A percentile compares a stretch with the other conserved stretches of the same genome.
phyloP scores from a whole-genome alignment of 2,113 vertebrate species.

The Tyrannus savana region DNA sequence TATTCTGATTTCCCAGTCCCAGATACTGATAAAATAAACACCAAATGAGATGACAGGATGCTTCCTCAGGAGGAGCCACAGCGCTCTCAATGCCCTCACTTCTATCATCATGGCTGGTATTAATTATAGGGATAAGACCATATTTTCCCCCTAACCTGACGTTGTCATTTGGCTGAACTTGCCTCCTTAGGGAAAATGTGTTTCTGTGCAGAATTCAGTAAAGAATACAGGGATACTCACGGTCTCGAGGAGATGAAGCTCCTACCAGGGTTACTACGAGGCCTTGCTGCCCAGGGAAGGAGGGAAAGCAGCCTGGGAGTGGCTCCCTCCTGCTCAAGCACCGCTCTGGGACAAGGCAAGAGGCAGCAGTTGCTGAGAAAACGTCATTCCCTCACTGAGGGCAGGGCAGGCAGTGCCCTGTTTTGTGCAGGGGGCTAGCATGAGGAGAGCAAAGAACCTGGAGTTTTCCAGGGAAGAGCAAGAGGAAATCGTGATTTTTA shows the following conservation, averaged over 20 bases:
- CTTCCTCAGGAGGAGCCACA: background rate
- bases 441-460: background rate
- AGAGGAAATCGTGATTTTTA: background rate
- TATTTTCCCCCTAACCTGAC: background rate
- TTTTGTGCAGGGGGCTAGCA: accelerated
- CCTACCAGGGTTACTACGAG: background rate
- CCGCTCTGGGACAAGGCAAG: accelerated
- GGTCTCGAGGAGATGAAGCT: background rate
- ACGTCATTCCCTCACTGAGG: background rate
- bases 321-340: background rate
- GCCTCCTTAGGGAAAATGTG: background rate
- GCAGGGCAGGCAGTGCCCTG: accelerated
- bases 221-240: background rate
- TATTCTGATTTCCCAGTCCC: background rate
- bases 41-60: background rate
- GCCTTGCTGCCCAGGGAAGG: background rate
- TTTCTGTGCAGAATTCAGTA: background rate
- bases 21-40: background rate
- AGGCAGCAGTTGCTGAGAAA: background rate
- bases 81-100: background rate
- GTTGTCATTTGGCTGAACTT: background rate
- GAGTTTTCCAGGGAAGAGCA: background rate
- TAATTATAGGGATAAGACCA: background rate
- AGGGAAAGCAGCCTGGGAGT: background rate
- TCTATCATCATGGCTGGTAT: background rate